A percentile compares a stretch with the other conserved stretches of the same genome.
These are phyloP conservation scores for Polydesmus complanatus DNA, from an alignment of 2,888 invertebrate species.

Conservation along the genomic window DNA sequence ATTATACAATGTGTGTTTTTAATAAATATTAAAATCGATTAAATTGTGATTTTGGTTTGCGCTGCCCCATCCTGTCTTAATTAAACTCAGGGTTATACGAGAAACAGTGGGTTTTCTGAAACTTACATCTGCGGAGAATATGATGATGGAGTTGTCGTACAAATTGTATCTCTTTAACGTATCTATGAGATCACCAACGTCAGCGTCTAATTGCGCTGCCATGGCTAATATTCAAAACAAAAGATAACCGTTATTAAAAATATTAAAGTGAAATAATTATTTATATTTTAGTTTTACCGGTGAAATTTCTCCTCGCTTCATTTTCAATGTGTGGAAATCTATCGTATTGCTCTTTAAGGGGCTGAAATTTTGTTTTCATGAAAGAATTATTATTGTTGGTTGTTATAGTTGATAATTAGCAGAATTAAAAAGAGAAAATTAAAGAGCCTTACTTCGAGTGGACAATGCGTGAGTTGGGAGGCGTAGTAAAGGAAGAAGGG, in stretches of 20 bases:
- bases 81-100: too few species aligned
- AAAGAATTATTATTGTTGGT: too few species aligned
- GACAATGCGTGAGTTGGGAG: conserved; percentile 22
- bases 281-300: conserved; percentile 16
- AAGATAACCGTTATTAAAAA: too few species aligned
- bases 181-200: conserved; percentile 32
- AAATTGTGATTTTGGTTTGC: too few species aligned
- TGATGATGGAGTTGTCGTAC: conserved; percentile 35
- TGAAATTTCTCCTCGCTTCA: conserved; percentile 20
- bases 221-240: conserved; percentile 28
- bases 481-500: conserved; percentile 23
- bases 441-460: conserved; percentile 20
- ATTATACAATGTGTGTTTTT: too few species aligned
- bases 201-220: conserved; percentile 36
- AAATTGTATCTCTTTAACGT: conserved; percentile 30
- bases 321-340: conserved; percentile 20
- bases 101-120: too few species aligned
- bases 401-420: too few species aligned
- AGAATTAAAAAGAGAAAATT: background rate
- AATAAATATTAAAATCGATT: too few species aligned
- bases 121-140: conserved; percentile 37
- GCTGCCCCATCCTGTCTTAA: too few species aligned
- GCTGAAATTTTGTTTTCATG: too few species aligned
- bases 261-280: too few species aligned
- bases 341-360: conserved; percentile 20